Evolutionary conservation across 2,888 invertebrate species (phyloP), one percentile per base, ranked within the genome.

Genomic region (Volucella zonaria): DNA sequence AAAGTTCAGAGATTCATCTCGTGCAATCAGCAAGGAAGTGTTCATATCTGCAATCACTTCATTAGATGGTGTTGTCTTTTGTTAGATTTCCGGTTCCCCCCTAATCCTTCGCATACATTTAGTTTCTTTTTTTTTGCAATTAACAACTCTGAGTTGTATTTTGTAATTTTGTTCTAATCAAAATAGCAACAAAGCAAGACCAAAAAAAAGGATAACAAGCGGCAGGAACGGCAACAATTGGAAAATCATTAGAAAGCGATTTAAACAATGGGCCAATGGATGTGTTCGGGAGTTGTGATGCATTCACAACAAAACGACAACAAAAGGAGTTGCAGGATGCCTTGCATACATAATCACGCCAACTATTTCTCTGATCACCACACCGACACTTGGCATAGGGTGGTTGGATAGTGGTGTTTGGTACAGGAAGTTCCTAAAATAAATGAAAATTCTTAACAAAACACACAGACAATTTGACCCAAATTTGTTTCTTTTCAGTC

Each of bases 181-280:
- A 77, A 62, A 62, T 81, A 56, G 73, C 76, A 81, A 71, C 70
- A 73, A 31, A 61, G 42, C 42, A 40, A 42, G 8, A 11, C 40
- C n/a, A 43, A 58, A 64, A 23, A 31, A 45, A 45, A 49, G 52
- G 23, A 14, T 23, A 62, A 68, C 38, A 75, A 42, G 14, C 56
- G 71, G 56, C 56, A 78, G 71, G 49, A 15, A 12, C 23, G 45
- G 45, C 62, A 77, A 81, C 81, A 85, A 81, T 81, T 81, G 81
- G 68, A 85, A 85, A 83, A 85, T 76, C 81, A 85, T 85, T 85
- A 85, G 85, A 85, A 85, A 85, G 71, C 85, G 85, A 85, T 81
- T 85, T 85, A 85, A 81, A 85, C 85, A 81, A 85, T 85, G 85
- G 73, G 58, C 73, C 68, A 81, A 79, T 47, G 62, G 73, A 76